These are phyloP conservation scores for Hemichromis elongatus DNA, from an alignment of 2,113 vertebrate genomes.

Conservation along the genomic window DNA sequence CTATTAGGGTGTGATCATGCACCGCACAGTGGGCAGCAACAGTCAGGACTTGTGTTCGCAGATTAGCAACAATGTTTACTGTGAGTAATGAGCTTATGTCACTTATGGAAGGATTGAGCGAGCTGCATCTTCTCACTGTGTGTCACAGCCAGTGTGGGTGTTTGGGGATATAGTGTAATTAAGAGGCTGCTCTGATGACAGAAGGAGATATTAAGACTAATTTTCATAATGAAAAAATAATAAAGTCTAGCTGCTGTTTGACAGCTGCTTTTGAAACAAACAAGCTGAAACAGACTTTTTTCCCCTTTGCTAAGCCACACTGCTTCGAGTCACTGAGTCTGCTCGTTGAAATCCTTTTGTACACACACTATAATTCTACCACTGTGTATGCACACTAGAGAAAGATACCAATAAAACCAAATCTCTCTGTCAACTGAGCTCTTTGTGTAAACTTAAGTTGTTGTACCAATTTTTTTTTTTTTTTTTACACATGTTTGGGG, in stretches of 20 bases:
- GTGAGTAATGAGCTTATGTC: conserved; percentile 45
- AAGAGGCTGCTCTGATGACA: neutral
- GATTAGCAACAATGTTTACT: conserved; percentile 40
- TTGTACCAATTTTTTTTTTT: neutral
- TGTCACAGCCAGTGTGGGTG: conserved; percentile 6
- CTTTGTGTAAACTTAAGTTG: conserved; percentile 13
- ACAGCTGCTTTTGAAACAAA: neutral
- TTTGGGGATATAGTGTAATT: neutral
- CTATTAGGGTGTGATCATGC: conserved; percentile 8
- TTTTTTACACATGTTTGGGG: too few relatives aligned
- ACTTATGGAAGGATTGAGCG: conserved; percentile 18
- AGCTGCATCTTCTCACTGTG: conserved; percentile 14
- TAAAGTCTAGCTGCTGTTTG: neutral
- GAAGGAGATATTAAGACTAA: neutral
- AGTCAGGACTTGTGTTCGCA: conserved; percentile 34
- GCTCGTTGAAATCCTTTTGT: conserved; percentile 22
- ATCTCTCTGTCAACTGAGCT: conserved; percentile 32
- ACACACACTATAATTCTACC: conserved; percentile 6
- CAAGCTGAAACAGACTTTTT: neutral
- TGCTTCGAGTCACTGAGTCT: neutral
- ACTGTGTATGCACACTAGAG: conserved; percentile 13
- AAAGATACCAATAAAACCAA: conserved; percentile 1
- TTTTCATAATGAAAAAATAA: neutral
- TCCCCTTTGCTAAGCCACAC: neutral
- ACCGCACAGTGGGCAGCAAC: conserved; percentile 18